Evolutionary conservation across 2,797 vertebrate species (phyloP).

Genomic region (Smutsia temminckii): DNA sequence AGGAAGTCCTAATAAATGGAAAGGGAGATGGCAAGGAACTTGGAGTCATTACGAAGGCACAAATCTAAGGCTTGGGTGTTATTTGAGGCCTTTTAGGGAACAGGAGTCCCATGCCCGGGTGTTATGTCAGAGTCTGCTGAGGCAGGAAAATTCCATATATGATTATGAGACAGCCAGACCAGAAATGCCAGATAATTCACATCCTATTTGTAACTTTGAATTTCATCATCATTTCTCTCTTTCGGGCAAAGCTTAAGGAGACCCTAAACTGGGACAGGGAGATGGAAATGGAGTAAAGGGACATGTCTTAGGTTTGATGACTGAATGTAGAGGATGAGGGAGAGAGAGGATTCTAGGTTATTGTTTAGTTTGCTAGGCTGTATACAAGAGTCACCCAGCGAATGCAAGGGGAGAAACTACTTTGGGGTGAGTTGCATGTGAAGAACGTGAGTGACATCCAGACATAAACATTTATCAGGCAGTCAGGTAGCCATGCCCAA

Average conservation of each 20-base stretch:
- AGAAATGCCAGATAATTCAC: background rate
- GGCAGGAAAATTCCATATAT: background rate
- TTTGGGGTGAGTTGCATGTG: fast-evolving
- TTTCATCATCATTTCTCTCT: background rate
- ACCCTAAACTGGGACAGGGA: background rate
- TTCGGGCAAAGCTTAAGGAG: background rate
- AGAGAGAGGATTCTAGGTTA: background rate
- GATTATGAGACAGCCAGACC: fast-evolving
- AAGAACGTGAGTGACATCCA: background rate
- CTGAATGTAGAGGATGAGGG: background rate
- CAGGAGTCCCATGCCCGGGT: background rate
- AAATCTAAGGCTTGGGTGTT: background rate
- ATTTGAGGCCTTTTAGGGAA: background rate
- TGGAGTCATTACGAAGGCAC: background rate
- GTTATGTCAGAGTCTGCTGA: background rate
- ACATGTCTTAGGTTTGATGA: background rate
- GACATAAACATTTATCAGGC: background rate
- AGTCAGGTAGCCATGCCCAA: background rate
- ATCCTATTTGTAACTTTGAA: background rate
- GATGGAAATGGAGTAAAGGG: background rate
- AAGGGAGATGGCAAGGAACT: background rate
- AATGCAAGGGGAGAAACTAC: background rate
- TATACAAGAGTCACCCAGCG: background rate
- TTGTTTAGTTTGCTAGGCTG: fast-evolving
- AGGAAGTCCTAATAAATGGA: background rate